phyloP scores from a whole-genome alignment of 1,140 invertebrate genomes.

The Sarcophaga bullata region DNA sequence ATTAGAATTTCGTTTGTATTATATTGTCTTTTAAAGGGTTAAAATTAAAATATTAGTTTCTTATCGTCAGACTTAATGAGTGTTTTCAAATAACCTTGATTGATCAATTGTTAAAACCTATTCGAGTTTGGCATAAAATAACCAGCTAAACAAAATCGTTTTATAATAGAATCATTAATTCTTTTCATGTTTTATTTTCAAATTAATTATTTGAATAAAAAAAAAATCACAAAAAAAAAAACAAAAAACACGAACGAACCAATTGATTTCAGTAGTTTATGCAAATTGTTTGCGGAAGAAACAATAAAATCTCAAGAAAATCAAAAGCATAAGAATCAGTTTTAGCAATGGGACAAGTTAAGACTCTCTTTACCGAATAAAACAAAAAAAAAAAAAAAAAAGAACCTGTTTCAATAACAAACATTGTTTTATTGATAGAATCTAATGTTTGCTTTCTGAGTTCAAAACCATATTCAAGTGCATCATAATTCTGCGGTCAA shows the following conservation, averaged over 20 bases:
- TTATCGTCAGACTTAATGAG: neutral
- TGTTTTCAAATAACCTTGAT: neutral
- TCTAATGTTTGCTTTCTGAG: neutral
- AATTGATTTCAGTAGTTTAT: neutral
- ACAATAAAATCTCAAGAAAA: neutral
- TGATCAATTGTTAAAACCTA: neutral
- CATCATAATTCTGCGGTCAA: neutral
- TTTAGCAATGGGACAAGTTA: neutral
- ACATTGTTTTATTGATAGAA: too few relatives aligned
- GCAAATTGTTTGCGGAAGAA: slow-evolving; percentile 15
- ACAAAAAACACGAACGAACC: neutral
- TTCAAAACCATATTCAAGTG: slow-evolving; percentile 1
- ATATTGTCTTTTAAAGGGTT: neutral
- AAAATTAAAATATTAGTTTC: neutral
- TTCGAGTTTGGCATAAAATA: neutral
- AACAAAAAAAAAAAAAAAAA: too few relatives aligned
- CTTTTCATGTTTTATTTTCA: neutral
- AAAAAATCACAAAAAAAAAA: neutral
- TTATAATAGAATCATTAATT: neutral
- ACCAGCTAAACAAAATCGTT: neutral
- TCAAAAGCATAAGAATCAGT: neutral
- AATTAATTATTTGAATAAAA: neutral
- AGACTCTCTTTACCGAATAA: neutral
- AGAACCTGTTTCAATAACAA: neutral
- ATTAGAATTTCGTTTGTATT: neutral